Evolutionary conservation across 2,113 vertebrate genomes (phyloP).

Genomic region (Clarias macrocephalus): DNA sequence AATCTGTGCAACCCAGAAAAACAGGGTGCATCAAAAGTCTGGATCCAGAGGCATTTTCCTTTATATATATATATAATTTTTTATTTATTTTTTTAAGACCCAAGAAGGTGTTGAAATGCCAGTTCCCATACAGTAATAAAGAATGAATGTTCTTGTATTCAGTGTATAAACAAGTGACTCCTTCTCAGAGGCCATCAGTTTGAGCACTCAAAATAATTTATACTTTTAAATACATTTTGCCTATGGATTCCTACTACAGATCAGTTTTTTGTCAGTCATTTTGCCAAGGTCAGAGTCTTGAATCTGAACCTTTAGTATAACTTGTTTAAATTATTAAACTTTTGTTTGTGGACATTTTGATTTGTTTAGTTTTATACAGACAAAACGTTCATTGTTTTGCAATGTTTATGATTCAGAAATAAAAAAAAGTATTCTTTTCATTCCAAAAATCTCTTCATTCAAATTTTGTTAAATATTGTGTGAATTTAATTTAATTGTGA

Average conservation of each 20-base stretch:
- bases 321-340: background rate
- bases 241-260: background rate
- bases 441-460: background rate
- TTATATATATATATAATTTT: no score
- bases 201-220: no score
- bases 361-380: background rate
- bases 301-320: background rate
- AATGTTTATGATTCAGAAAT: background rate
- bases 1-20: background rate
- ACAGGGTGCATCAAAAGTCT: no score
- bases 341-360: background rate
- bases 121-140: no score
- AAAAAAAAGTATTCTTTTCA: background rate
- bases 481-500: background rate
- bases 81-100: no score
- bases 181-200: no score
- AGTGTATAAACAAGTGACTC: no score
- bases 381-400: background rate
- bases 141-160: no score
- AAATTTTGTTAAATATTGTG: background rate
- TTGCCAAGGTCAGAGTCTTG: background rate
- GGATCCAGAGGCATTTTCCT: no score
- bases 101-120: no score
- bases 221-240: no score
- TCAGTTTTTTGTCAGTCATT: background rate